Conservation (phyloP, 2,113 vertebrate genomes). For the Maccullochella peelii region DNA sequence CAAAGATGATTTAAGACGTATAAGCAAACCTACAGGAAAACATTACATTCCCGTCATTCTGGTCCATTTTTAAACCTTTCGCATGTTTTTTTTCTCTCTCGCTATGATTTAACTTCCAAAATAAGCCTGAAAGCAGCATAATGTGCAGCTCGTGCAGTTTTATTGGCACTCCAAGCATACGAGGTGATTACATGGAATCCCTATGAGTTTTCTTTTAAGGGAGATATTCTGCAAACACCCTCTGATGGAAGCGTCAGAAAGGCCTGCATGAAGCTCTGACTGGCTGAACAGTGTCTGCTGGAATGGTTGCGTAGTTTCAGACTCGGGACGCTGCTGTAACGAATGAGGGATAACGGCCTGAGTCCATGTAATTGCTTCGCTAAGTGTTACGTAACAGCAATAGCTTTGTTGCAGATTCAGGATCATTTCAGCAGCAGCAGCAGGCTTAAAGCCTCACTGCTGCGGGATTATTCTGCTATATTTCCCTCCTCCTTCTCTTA, state of each 20-base stretch:
- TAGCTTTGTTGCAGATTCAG: slow-evolving; percentile 53
- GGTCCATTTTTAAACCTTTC: neutral
- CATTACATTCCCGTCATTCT: neutral
- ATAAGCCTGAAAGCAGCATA: neutral
- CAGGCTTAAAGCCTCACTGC: slow-evolving; percentile 32
- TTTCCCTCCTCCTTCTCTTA: slow-evolving; percentile 16
- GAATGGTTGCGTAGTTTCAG: slow-evolving; percentile 7
- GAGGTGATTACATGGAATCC: neutral
- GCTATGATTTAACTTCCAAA: neutral
- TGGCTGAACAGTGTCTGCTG: neutral
- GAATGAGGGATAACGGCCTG: slow-evolving; percentile 30
- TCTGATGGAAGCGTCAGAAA: neutral
- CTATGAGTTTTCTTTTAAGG: neutral
- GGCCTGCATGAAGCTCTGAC: neutral
- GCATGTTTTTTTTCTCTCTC: neutral
- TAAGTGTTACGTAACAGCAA: slow-evolving; percentile 61
- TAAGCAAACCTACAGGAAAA: neutral
- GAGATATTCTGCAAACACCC: neutral
- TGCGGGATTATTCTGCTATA: slow-evolving; percentile 47
- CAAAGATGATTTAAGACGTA: neutral
- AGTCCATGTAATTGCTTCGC: slow-evolving; percentile 40
- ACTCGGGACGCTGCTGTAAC: slow-evolving; percentile 4
- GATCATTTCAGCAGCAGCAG: slow-evolving; percentile 45
- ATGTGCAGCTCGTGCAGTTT: neutral
- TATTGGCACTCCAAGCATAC: neutral